phyloP scores from a whole-genome alignment of 2,797 vertebrate genomes.

The Rhinichthys osculus region DNA sequence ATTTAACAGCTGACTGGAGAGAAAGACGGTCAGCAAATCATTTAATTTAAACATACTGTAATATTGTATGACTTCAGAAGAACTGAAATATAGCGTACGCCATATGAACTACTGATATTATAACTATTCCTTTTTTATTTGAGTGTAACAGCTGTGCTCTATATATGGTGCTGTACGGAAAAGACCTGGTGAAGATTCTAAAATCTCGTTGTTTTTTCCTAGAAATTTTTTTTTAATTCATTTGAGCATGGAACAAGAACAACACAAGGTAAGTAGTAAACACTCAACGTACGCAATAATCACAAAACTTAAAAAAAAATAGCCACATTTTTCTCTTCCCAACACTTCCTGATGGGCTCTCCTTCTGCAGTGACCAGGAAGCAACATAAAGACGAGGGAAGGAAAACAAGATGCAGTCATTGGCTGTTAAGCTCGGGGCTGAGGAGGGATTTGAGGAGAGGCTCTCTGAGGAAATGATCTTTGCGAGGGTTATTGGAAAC shows the following conservation, averaged over 20 bases:
- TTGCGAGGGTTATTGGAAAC: conserved; percentile 56
- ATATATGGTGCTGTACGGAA: neutral
- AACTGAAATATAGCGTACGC: neutral
- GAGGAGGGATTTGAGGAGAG: conserved; percentile 56
- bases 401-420: conserved; percentile 41
- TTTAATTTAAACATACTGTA: neutral
- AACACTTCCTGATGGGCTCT: conserved; percentile 60
- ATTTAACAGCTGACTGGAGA: conserved; percentile 6
- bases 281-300: neutral
- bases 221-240: neutral
- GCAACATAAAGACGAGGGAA: neutral
- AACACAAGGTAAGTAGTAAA: neutral
- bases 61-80: neutral
- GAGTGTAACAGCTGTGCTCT: neutral
- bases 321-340: neutral
- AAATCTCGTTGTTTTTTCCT: neutral
- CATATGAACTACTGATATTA: neutral
- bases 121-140: too few relatives aligned
- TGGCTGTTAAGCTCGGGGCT: conserved; percentile 44
- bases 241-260: neutral
- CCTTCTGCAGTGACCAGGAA: conserved; percentile 20
- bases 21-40: neutral
- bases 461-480: conserved; percentile 58
- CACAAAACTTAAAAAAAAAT: neutral
- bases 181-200: neutral